These are phyloP conservation scores for Chrysochloris asiatica DNA, from an alignment of 2,113 vertebrate species.

Conservation along the genomic window DNA sequence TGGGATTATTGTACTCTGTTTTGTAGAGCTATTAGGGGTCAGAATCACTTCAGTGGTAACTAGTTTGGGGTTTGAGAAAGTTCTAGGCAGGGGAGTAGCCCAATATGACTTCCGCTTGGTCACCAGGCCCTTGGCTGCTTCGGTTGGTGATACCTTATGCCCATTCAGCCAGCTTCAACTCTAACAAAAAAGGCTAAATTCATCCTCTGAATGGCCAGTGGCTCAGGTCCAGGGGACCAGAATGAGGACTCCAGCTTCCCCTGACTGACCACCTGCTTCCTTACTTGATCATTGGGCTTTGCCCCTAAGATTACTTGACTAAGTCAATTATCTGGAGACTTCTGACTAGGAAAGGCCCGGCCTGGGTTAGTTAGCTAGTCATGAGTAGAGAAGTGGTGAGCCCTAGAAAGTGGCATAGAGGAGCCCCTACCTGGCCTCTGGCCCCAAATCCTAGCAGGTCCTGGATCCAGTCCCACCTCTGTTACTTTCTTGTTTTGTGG, in stretches of 20 bases:
- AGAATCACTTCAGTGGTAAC: not conserved
- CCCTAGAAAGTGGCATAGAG: too few relatives aligned
- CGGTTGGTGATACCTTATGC: not conserved
- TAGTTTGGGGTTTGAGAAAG: not conserved
- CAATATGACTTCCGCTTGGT: fast-evolving
- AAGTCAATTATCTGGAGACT: not conserved
- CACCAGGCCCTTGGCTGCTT: not conserved
- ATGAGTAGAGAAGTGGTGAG: not conserved
- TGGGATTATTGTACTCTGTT: not conserved
- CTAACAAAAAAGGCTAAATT: not conserved
- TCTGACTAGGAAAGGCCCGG: not conserved
- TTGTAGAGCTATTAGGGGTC: not conserved
- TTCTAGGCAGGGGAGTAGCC: not conserved
- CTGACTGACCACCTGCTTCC: not conserved
- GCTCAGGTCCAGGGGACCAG: not conserved
- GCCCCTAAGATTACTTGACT: not conserved
- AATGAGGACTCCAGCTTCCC: not conserved
- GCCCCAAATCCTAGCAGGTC: not conserved
- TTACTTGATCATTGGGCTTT: not conserved
- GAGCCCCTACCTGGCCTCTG: not conserved
- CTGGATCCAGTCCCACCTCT: not conserved
- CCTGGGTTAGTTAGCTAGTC: conserved; percentile 45
- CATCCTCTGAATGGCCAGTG: not conserved
- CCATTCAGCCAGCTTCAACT: not conserved
- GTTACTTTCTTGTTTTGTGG: not conserved